Evolutionary conservation across 2,797 vertebrate genomes (phyloP), one percentile per base, ranked within the genome.

Genomic region (Meriones psammophilus): DNA sequence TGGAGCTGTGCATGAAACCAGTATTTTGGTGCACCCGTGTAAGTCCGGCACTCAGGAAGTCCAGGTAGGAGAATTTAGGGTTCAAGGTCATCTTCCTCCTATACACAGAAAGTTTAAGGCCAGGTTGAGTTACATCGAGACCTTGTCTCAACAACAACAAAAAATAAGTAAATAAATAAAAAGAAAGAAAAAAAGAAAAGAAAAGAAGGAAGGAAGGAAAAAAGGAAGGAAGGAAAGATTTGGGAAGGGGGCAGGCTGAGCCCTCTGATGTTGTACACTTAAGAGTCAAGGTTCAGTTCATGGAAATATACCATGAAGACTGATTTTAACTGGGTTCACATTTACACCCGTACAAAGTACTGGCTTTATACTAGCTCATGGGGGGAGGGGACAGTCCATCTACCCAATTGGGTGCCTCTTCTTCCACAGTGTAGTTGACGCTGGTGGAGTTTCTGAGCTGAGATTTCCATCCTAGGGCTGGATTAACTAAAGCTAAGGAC

Each of bases 381-480:
- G 22, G 3, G 2, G n/a, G 30, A 42, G 42, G n/a, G 36, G 8
- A 9, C 2, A 17, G 13, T 42, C 85, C 58, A 36, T 88, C 46
- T 56, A 5, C 62, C 69, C 86, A 89, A 6, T 80, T 73, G 83
- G 58, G 46, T 69, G 30, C 17, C 68, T 85, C 60, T 93, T 20
- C 77, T 92, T 97, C 66, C 22, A 46, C 84, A 94, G 66, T 88
- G 46, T 71, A 54, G 92, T 68, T 91, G 85, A 91, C 88, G 60
- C 3, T 36, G 76, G 26, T 68, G 13, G 42, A 26, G 30, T 68
- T 88, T 92, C 89, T 85, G 73, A 56, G n/a, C 39, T n/a, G 17
- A 79, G 33, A 78, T 92, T 84, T 76, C 83, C 78, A 78, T 91
- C 73, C 78, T 69, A 50, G 69, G 22, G 39, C 91, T 87, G 77